Evolutionary conservation across 37 sponge, comb jelly and placozoan species (phyloP), one percentile per base, ranked within the genome.

Genomic region (Petrosia ficiformis): DNA sequence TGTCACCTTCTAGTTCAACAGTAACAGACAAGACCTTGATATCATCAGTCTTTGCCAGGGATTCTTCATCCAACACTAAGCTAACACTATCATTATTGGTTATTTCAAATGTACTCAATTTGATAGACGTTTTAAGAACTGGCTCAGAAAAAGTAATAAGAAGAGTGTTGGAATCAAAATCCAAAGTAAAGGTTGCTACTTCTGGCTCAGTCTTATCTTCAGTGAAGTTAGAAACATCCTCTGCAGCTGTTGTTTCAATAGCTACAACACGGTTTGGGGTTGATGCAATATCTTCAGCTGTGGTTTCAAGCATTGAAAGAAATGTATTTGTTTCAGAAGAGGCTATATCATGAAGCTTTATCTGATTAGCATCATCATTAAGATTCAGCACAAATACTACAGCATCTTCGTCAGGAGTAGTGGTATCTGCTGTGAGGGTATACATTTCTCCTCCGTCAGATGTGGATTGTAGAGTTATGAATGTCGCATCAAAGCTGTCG

Each of bases 121-220:
- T 41, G 36, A 91, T 58, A 44, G 79, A 54, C 52, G 44, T 44
- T 2, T 40, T 77, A 10, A 59, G 44, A 30, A 95, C 77, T n/a
- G 96, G 93, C 65, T 95, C 96, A 41, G 89, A 72, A 65, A 95
- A 95, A 0, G 96, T 95, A 19, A 95, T 5, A 16, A 78, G 14
- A 30, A 95, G 70, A 36, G 67, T 42, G 52, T 88, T 89, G 22
- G 75, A 19, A 67, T 85, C 79, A 0, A 95, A 76, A 67, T 92
- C 85, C 10, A 95, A 80, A 64, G 57, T 67, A 39, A 79, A 88
- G 29, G 80, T 70, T 0, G 78, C 32, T 11, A 95, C n/a, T 4
- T 21, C 52, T 36, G 94, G 94, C 1, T 87, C 87, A 29, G 68
- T 58, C 11, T 84, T 89, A 56, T 88, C 89, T 28, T 41, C 59